Conservation (phyloP, 2,888 invertebrate genomes). For the Drosophila putrida region DNA sequence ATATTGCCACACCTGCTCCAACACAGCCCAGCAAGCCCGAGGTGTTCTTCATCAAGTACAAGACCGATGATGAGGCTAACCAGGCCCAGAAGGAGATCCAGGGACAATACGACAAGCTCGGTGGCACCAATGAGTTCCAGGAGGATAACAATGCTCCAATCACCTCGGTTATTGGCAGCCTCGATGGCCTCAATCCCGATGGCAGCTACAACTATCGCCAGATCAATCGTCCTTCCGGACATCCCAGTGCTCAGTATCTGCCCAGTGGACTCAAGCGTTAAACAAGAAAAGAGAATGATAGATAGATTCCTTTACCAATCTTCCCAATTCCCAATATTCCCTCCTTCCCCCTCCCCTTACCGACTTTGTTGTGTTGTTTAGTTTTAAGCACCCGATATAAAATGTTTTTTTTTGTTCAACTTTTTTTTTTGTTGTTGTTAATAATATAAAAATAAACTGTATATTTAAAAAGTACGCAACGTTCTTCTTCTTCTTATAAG, state of each 20-base stretch:
- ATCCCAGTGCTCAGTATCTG: slow-evolving; percentile 73
- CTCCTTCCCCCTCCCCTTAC: slow-evolving; percentile 1
- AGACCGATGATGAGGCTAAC: slow-evolving; percentile 84
- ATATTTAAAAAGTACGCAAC: slow-evolving; percentile 55
- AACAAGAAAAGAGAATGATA: background rate
- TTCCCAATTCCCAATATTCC: background rate
- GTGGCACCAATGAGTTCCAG: slow-evolving; percentile 80
- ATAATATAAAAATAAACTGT: slow-evolving; percentile 37
- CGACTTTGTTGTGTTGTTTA: slow-evolving; percentile 62
- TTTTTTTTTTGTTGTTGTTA: slow-evolving; percentile 46
- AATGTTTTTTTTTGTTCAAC: slow-evolving; percentile 31
- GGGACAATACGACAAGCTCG: slow-evolving; percentile 83
- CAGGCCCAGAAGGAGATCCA: slow-evolving; percentile 85
- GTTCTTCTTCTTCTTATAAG: slow-evolving; percentile 28
- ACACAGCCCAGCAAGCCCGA: slow-evolving; percentile 85
- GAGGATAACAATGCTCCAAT: slow-evolving; percentile 81
- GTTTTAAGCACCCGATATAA: slow-evolving; percentile 54
- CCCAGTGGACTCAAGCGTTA: slow-evolving; percentile 70
- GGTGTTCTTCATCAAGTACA: slow-evolving; percentile 85
- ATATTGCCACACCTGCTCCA: slow-evolving; percentile 83
- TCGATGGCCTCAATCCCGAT: slow-evolving; percentile 81
- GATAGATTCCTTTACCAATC: background rate
- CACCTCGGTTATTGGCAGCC: slow-evolving; percentile 81
- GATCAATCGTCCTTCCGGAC: slow-evolving; percentile 57
- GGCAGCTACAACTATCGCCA: slow-evolving; percentile 82